phyloP scores from a whole-genome alignment of 2,113 vertebrate species.

The Archocentrus centrarchus region DNA sequence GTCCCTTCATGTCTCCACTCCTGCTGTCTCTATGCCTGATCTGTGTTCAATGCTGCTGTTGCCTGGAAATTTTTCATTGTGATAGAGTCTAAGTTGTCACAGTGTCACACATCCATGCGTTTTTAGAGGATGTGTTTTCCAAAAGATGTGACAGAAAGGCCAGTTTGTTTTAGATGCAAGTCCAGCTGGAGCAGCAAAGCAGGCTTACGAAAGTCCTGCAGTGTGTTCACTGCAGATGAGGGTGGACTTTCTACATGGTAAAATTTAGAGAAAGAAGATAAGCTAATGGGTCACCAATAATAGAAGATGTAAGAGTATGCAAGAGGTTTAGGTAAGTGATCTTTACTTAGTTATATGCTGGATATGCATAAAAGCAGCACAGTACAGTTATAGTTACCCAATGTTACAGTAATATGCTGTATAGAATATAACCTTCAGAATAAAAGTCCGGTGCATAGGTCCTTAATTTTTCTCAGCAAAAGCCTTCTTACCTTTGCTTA shows the following conservation, averaged over 20 bases:
- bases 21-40: conserved; percentile 24
- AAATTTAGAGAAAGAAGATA: not conserved
- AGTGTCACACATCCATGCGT: not conserved
- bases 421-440: not conserved
- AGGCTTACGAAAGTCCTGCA: not conserved
- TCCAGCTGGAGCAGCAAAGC: conserved; percentile 3
- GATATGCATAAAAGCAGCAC: not conserved
- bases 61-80: conserved; percentile 29
- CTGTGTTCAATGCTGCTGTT: conserved; percentile 38
- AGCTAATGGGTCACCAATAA: too few relatives aligned
- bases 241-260: not conserved
- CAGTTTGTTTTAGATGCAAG: not conserved
- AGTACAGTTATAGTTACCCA: not conserved
- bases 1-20: conserved; percentile 11
- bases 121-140: not conserved
- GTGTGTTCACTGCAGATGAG: not conserved
- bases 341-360: too few relatives aligned
- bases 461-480: conserved; percentile 27
- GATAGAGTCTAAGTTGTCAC: conserved; percentile 2
- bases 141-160: conserved; percentile 1
- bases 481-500: conserved; percentile 34
- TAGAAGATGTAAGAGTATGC: not conserved
- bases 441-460: not conserved
- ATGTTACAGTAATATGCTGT: not conserved
- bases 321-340: too few relatives aligned